These are phyloP conservation scores for Lasioglossum calceatum DNA, from an alignment of 2,888 invertebrate species.

Conservation along the genomic window DNA sequence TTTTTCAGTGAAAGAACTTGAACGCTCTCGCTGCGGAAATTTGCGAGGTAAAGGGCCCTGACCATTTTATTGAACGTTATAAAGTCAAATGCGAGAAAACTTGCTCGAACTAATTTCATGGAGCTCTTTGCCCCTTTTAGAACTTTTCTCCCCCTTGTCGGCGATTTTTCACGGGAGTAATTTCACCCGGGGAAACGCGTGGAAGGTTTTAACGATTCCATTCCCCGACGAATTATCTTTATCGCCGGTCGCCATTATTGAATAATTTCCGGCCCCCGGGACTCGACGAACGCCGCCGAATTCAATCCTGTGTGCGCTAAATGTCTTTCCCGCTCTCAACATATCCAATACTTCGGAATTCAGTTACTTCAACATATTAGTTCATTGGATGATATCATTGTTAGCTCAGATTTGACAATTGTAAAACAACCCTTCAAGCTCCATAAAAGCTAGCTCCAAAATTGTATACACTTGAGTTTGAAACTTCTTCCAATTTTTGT, in stretches of 20 bases:
- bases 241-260: constrained; percentile 2
- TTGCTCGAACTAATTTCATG: constrained; percentile 41
- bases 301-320: not conserved
- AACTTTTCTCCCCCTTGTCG: constrained; percentile 11
- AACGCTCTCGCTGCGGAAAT: constrained; percentile 46
- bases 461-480: not conserved
- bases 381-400: not conserved
- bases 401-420: not conserved
- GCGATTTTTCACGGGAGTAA: constrained; percentile 40
- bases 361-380: not conserved
- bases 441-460: no score
- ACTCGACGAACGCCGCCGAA: not conserved
- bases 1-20: constrained; percentile 43
- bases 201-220: constrained; percentile 13
- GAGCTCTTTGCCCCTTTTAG: constrained; percentile 39
- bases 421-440: not conserved
- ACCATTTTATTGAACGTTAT: constrained; percentile 55
- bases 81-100: constrained; percentile 60
- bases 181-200: constrained; percentile 7
- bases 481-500: not conserved
- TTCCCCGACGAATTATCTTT: not conserved
- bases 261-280: constrained; percentile 22
- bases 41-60: constrained; percentile 56
- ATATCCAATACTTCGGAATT: not conserved
- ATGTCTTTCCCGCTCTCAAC: not conserved